Evolutionary conservation across 2,797 vertebrate genomes (phyloP), one percentile per base, ranked within the genome.

Genomic region (Falco rusticolus): DNA sequence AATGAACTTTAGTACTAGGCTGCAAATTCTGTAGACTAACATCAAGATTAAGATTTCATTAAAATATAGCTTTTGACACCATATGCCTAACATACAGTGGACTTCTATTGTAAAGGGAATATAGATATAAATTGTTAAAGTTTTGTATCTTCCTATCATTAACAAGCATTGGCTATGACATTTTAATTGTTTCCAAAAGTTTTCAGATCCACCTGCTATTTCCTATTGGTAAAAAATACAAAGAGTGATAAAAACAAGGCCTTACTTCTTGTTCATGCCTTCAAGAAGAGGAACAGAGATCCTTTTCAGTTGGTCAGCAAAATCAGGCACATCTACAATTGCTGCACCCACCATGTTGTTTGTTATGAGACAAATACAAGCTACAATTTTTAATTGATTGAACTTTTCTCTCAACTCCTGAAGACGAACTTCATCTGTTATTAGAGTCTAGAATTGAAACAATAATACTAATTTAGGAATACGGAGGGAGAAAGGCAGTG

Each of bases 341-440:
- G 98, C 77, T 70, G 98, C 97, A 75, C 99, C 99, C 37, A 99
- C 75, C 72, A 98, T 98, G 96, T 98, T 99, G 96, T 98, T 98
- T 96, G 99, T 98, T 61, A 99, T 99, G 48, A 99, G 98, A 96
- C 98, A 98, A 89, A 99, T 97, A 94, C 98, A 98, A 31, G 99
- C 99, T 51, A 99, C 98, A 10, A 98, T 96, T 97, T 99, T 98
- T 91, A 98, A 96, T 68, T 98, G 98, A 96, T 97, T 98, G 61
- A 99, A 98, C 94, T 98, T 98, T 82, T 97, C 96, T 96, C 98
- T 98, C 87, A 99, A 93, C 92, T 99, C 98, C 85, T 97, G 98
- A 93, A 99, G 98, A 70, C 99, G 99, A 28, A 33, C 60, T 97
- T 99, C 99, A 96, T 99, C 99, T 28, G 98, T 99, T 96, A 99